Evolutionary conservation across 2,113 vertebrate genomes (phyloP), one percentile per base, ranked within the genome.

Genomic region (Gavia stellata): DNA sequence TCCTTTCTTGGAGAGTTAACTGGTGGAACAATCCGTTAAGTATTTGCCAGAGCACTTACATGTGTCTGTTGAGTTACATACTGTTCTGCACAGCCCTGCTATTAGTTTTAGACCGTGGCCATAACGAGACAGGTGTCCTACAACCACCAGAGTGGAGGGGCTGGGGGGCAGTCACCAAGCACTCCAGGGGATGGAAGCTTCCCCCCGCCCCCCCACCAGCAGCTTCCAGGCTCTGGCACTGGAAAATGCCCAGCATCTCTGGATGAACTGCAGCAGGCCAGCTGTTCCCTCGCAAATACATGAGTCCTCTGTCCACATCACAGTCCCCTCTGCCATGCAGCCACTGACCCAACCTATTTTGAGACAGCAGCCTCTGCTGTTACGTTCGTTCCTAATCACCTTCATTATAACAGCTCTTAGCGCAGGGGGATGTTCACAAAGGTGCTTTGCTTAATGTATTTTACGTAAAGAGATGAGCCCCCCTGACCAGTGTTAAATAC

Each of bases 301-400:
- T 1, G 5, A 29, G 56, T 62, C 42, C 33, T 44, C 45, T 78
- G 40, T 28, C 17, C 7, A 6, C 5, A 4, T 45, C 68, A 6
- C 28, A 0, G 0, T 50, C 33, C 15, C 28, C n/a, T 71, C 1
- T 2, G 59, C 49, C 0, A 0, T 33, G n/a, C 26, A 72, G 81
- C 42, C 25, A 7, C 38, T 80, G 33, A 58, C 72, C 49, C 47
- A 56, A 63, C 40, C 20, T 67, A 14, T 86, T 91, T 45, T 82
- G 45, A 50, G 59, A 50, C 31, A 55, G 67, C 79, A 73, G 29
- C 24, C n/a, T 74, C 79, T 81, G 25, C 52, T 92, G 38, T 55
- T 88, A 3, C 1, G 6, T 79, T 94, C 90, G 34, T 92, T 92
- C 77, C 58, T 72, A 91, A 83, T 86, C 67, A 42, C 53, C 73